Conservation (phyloP, 2,113 vertebrate species). For the Trichomycterus rosablanca region DNA sequence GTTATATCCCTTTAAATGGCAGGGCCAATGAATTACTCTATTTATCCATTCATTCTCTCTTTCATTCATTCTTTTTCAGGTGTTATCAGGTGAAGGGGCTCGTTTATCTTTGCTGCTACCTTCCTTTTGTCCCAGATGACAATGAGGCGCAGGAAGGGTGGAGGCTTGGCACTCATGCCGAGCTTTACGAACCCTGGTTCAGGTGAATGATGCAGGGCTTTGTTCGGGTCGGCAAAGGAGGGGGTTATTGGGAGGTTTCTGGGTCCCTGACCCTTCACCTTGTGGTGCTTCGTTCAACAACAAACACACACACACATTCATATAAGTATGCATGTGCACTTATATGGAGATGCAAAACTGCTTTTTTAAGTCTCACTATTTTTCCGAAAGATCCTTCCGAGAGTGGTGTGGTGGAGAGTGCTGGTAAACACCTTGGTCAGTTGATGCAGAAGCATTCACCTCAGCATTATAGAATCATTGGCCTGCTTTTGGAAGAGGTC, state of each 20-base stretch:
- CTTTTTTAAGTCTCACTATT: no score
- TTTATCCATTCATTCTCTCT: background rate
- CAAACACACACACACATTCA: conserved; percentile 23
- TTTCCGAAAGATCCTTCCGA: no score
- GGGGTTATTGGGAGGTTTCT: conserved; percentile 62
- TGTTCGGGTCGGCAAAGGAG: conserved; percentile 47
- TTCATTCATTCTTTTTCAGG: conserved; percentile 27
- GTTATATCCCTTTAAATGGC: no score
- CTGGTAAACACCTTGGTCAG: no score
- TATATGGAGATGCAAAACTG: no score
- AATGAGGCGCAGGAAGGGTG: conserved; percentile 33
- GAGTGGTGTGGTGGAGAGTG: no score
- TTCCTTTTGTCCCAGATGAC: conserved; percentile 37
- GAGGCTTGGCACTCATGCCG: conserved; percentile 50
- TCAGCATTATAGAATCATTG: no score
- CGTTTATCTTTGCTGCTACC: conserved; percentile 19
- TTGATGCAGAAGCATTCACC: no score
- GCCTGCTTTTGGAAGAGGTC: no score
- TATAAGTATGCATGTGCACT: conserved; percentile 11
- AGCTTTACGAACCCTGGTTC: conserved; percentile 57
- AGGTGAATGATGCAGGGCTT: conserved; percentile 54
- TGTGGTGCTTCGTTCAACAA: conserved; percentile 68
- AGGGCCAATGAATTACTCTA: background rate
- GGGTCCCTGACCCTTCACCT: conserved; percentile 65
- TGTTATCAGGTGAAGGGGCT: conserved; percentile 37